phyloP scores from a whole-genome alignment of 2,888 invertebrate species.

The Rotaria macrura region DNA sequence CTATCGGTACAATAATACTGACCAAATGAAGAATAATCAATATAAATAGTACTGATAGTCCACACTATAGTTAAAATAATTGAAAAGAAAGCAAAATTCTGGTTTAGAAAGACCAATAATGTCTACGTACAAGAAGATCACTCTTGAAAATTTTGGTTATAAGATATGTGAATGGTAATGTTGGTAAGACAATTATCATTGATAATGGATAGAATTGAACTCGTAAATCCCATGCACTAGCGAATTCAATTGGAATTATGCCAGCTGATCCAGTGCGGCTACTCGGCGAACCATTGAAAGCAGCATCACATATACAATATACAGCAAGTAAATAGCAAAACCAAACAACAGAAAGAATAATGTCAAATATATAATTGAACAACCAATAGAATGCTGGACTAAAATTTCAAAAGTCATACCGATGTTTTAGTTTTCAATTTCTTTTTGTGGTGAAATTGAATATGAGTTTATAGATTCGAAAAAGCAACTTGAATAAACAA shows the following conservation, averaged over 20 bases:
- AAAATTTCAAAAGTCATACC: too few relatives aligned
- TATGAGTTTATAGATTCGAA: too few relatives aligned
- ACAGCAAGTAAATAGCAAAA: not conserved
- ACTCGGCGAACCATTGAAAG: not conserved
- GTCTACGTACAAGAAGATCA: not conserved
- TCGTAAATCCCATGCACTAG: not conserved
- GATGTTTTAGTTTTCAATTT: too few relatives aligned
- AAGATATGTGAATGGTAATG: constrained; percentile 9
- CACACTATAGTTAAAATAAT: not conserved
- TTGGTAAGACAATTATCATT: not conserved
- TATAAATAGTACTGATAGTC: not conserved
- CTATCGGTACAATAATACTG: not conserved
- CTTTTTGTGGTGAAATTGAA: too few relatives aligned
- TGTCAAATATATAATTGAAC: not conserved
- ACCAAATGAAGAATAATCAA: not conserved
- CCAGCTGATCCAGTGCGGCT: not conserved
- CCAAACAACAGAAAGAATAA: not conserved
- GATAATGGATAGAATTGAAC: constrained; percentile 4
- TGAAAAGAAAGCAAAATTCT: not conserved
- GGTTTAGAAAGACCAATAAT: not conserved
- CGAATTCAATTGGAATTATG: not conserved
- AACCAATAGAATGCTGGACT: not conserved
- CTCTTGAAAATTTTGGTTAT: not conserved
- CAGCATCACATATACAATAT: not conserved
- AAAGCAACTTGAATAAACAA: too few relatives aligned